phyloP scores from a whole-genome alignment of 2,888 invertebrate species.

The Chelonus formosanus region DNA sequence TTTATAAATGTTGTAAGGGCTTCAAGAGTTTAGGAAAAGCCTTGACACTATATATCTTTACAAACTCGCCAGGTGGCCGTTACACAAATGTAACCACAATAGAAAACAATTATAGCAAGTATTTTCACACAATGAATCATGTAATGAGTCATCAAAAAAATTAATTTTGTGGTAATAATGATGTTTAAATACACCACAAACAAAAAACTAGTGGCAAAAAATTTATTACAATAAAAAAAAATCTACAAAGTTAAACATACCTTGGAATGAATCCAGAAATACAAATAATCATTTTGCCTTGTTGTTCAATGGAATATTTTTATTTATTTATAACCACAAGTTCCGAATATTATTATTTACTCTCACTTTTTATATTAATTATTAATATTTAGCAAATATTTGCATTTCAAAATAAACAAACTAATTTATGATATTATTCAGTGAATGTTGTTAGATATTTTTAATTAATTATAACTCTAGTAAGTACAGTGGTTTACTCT shows the following conservation, averaged over 20 bases:
- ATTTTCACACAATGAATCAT: slow-evolving; percentile 12
- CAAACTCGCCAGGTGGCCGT: slow-evolving; percentile 17
- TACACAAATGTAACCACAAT: slow-evolving; percentile 5
- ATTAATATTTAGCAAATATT: too few relatives aligned
- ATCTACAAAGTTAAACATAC: slow-evolving; percentile 48
- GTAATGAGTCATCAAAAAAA: slow-evolving; percentile 14
- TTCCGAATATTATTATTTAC: too few relatives aligned
- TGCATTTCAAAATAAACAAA: too few relatives aligned
- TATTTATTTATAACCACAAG: too few relatives aligned
- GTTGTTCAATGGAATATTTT: not conserved
- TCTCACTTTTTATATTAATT: too few relatives aligned
- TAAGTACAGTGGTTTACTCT: too few relatives aligned
- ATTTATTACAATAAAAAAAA: slow-evolving; percentile 32
- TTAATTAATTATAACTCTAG: too few relatives aligned
- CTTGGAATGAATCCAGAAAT: slow-evolving; percentile 63
- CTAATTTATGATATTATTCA: too few relatives aligned
- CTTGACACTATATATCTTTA: not conserved
- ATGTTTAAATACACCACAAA: not conserved
- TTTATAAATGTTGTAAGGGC: not conserved
- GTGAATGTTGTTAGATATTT: too few relatives aligned
- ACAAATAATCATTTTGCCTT: slow-evolving; percentile 59
- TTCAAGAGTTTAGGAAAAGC: not conserved
- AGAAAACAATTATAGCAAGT: not conserved
- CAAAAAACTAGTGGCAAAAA: slow-evolving; percentile 7
- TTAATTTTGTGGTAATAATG: slow-evolving; percentile 13